phyloP scores from a whole-genome alignment of 2,888 invertebrate genomes.

The Schizaphis graminum region DNA sequence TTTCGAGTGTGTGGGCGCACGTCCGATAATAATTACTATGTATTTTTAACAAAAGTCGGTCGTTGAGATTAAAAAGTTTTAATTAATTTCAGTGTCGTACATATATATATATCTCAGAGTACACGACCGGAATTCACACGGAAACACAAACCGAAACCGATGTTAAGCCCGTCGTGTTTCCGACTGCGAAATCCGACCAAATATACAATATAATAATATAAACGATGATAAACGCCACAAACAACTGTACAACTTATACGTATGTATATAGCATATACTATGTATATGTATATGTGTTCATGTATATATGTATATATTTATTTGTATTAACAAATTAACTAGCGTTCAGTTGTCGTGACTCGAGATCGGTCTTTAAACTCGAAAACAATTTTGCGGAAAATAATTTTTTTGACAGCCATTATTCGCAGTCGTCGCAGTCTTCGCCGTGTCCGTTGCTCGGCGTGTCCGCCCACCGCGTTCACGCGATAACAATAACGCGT shows the following conservation, averaged over 20 bases:
- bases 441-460: background rate
- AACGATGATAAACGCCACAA: background rate
- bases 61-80: background rate
- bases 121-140: background rate
- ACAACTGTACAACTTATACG: background rate
- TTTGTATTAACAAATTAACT: background rate
- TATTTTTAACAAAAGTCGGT: background rate
- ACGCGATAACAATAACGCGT: background rate
- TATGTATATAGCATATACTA: background rate
- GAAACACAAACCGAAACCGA: background rate
- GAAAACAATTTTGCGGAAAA: background rate
- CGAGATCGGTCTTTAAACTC: background rate
- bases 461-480: background rate
- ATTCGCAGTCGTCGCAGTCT: background rate
- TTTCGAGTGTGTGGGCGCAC: background rate
- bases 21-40: background rate
- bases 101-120: background rate
- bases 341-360: background rate
- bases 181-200: background rate
- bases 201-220: background rate
- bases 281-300: background rate
- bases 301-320: background rate
- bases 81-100: background rate
- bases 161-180: background rate
- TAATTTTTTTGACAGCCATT: conserved; percentile 9